Evolutionary conservation across 2,797 vertebrate genomes (phyloP).

Genomic region (Notamacropus eugenii): DNA sequence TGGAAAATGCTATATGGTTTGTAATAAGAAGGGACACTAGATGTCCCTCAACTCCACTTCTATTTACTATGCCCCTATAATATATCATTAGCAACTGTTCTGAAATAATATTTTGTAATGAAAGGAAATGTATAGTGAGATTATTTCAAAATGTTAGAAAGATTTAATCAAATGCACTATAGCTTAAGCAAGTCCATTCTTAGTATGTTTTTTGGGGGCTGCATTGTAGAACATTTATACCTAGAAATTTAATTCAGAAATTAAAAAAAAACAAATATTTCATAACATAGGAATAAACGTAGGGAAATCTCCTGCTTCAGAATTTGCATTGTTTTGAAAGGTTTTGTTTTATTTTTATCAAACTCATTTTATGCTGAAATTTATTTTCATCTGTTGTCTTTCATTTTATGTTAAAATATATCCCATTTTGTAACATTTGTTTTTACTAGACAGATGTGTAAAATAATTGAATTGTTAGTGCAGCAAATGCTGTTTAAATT

Average conservation of each 20-base stretch:
- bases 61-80: slow-evolving; percentile 65
- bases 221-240: slow-evolving; percentile 13
- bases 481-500: slow-evolving; percentile 41
- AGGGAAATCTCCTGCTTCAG: slow-evolving; percentile 30
- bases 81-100: slow-evolving; percentile 47
- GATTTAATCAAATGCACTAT: neutral
- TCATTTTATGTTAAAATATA: slow-evolving; percentile 60
- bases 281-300: slow-evolving; percentile 10
- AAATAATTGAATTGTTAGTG: slow-evolving; percentile 53
- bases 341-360: neutral
- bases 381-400: slow-evolving; percentile 72
- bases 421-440: slow-evolving; percentile 54
- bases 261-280: neutral
- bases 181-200: neutral
- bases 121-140: neutral
- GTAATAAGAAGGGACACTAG: slow-evolving; percentile 80
- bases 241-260: neutral
- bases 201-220: slow-evolving; percentile 15
- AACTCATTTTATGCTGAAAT: slow-evolving; percentile 48
- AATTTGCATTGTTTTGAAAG: slow-evolving; percentile 51
- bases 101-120: slow-evolving; percentile 51
- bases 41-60: slow-evolving; percentile 78
- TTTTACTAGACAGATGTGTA: slow-evolving; percentile 59
- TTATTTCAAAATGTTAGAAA: slow-evolving; percentile 55
- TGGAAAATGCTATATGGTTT: slow-evolving; percentile 29